Percentiles rank a stretch among this genome's conserved stretches.
Evolutionary conservation across 92 coral and sea anemone genomes (phyloP).

Genomic region (Parazoanthus swiftii): DNA sequence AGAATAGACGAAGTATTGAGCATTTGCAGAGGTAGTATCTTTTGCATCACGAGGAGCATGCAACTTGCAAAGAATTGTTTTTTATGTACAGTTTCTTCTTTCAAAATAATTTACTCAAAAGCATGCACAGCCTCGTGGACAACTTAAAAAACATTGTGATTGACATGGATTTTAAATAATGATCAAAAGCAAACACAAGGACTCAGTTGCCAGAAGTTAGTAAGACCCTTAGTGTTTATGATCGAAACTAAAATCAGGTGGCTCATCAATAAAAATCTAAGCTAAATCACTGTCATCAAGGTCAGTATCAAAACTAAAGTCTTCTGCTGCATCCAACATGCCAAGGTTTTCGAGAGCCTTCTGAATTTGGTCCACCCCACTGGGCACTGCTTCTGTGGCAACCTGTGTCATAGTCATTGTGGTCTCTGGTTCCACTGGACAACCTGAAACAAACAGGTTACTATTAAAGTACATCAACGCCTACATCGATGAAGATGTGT

Average conservation of each 20-base stretch:
- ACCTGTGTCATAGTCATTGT: constrained; percentile 6
- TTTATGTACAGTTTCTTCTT: too few species aligned
- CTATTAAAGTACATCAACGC: neutral
- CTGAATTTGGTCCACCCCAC: constrained; percentile 23
- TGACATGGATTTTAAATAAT: too few species aligned
- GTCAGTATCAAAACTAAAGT: constrained; percentile 8
- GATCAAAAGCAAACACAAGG: neutral
- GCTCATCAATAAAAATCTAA: constrained; percentile 1
- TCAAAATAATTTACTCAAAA: too few species aligned
- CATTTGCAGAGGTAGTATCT: too few species aligned
- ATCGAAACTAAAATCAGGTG: constrained; percentile 1
- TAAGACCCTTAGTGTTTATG: neutral
- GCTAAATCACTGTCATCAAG: neutral
- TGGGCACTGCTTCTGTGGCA: constrained; percentile 5
- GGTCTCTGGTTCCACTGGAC: neutral
- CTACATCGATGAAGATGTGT: neutral
- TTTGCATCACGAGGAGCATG: too few species aligned
- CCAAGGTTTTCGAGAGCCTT: constrained; percentile 13
- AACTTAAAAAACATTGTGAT: too few species aligned
- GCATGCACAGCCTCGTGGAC: too few species aligned
- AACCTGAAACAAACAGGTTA: neutral
- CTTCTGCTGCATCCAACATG: constrained; percentile 6
- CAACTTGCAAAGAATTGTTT: too few species aligned
- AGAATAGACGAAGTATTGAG: too few species aligned
- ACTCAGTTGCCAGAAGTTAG: constrained; percentile 1